phyloP scores from a whole-genome alignment of 2,888 invertebrate species.

The Lithophane leautieri region DNA sequence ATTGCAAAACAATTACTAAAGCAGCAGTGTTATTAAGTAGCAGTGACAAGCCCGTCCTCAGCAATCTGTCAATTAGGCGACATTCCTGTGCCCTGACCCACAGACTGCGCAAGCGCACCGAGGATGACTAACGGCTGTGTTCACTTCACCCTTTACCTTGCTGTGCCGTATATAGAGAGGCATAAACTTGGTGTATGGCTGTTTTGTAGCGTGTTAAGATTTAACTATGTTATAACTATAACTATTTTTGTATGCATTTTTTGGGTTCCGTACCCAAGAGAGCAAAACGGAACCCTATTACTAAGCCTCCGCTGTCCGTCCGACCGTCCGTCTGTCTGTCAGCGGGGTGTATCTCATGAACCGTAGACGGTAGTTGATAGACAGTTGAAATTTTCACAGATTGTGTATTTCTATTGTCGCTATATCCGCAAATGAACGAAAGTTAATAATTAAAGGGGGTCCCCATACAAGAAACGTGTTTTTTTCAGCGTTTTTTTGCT shows the following conservation, averaged over 20 bases:
- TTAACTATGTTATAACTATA: neutral
- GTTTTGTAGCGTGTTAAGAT: conserved; percentile 17
- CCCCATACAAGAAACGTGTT: too few species aligned
- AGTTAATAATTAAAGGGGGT: too few species aligned
- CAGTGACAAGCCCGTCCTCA: conserved; percentile 77
- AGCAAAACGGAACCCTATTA: too few species aligned
- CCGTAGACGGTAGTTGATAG: too few species aligned
- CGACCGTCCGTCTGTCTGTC: too few species aligned
- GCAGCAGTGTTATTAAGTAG: conserved; percentile 59
- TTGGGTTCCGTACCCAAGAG: neutral
- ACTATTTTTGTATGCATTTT: neutral
- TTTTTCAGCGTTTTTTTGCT: too few species aligned
- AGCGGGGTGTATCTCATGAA: too few species aligned
- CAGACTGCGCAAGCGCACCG: conserved; percentile 66
- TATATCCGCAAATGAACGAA: too few species aligned
- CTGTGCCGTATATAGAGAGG: conserved; percentile 23
- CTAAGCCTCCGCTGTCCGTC: too few species aligned
- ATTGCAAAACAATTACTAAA: conserved; percentile 53
- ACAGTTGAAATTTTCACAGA: too few species aligned
- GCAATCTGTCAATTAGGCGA: conserved; percentile 85
- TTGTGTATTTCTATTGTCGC: too few species aligned
- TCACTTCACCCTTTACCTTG: conserved; percentile 59
- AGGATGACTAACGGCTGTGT: conserved; percentile 66
- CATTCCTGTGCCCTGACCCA: conserved; percentile 87
- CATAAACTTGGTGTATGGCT: conserved; percentile 20